phyloP scores from a whole-genome alignment of 2,797 vertebrate species.

The Sphaeramia orbicularis region DNA sequence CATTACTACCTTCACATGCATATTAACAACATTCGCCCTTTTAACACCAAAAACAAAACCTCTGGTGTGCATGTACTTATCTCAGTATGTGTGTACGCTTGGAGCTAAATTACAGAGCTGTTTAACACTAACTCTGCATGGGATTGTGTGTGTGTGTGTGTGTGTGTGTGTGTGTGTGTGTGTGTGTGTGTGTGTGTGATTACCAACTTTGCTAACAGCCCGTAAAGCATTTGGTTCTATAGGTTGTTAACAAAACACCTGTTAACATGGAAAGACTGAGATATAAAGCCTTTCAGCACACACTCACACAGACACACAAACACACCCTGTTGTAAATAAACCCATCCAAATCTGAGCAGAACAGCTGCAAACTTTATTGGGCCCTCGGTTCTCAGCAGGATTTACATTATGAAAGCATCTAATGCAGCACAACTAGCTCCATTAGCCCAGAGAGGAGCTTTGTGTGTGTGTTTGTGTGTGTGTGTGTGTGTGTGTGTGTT shows the following conservation, averaged over 20 bases:
- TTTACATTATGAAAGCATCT: constrained; percentile 43
- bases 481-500: background rate
- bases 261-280: constrained; percentile 29
- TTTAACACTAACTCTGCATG: constrained; percentile 1
- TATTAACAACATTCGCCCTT: no score
- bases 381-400: constrained; percentile 41
- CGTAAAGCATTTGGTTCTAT: constrained; percentile 4
- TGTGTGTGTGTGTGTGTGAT: constrained; percentile 17
- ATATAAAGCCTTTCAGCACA: constrained; percentile 26
- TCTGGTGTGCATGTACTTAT: background rate
- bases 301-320: background rate
- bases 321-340: constrained; percentile 35
- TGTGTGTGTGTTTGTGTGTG: constrained; percentile 9
- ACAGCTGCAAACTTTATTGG: constrained; percentile 54
- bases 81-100: background rate
- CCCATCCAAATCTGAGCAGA: constrained; percentile 19
- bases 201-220: constrained; percentile 13
- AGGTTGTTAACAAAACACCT: constrained; percentile 56
- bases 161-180: constrained; percentile 6
- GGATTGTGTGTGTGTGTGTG: no score
- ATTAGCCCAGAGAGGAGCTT: constrained; percentile 3
- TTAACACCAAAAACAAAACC: constrained; percentile 5
- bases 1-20: no score
- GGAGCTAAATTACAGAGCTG: constrained; percentile 15
- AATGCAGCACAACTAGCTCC: constrained; percentile 19